Base-by-base conservation (phyloP, 92 coral and sea anemone species). In the Zoanthus solanderi region DNA sequence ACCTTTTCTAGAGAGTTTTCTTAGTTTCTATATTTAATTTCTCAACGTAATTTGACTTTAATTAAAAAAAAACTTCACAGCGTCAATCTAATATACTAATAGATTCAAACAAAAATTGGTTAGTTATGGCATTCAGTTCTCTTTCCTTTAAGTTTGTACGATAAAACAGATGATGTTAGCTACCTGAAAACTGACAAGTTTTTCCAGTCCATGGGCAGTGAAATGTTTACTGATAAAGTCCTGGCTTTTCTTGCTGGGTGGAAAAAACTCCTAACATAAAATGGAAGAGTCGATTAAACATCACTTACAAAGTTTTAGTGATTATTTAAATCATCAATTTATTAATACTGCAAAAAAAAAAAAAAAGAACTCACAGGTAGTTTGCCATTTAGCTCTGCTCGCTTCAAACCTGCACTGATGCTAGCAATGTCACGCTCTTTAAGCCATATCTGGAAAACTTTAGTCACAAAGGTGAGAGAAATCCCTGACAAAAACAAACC, bases 351-450 rank as follows among this genome's bases (percentile, higher is more conserved):
- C 1, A 63, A 23, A 23, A 63, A n/a, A 2, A 7, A 63, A 63
- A n/a, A 2, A 63, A 63, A 1, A 5, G 1, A 9, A 90, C 90
- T 82, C 75, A 97, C 99, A 91, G 93, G 76, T 42, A 97, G 88
- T 84, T 88, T 97, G 87, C 92, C 93, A 73, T 95, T 98, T 89
- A 97, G 83, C 88, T 97, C 99, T 66, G 98, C 98, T 77, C 94
- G 96, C 73, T 93, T 95, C 83, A 97, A 90, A 61, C 85, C 80
- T 78, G 91, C 84, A 78, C 96, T 95, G 85, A 97, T 89, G 84
- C 87, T 89, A 78, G 34, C 56, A 16, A 96, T 89, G 84, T 97
- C 99, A 84, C 92, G 93, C 66, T 97, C 99, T 72, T 93, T 95
- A 52, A 94, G 88, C 97, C 95, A 88, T 10, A 84, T 89, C 76